Conservation (phyloP, 2,113 vertebrate species). For the Labeo catla region DNA sequence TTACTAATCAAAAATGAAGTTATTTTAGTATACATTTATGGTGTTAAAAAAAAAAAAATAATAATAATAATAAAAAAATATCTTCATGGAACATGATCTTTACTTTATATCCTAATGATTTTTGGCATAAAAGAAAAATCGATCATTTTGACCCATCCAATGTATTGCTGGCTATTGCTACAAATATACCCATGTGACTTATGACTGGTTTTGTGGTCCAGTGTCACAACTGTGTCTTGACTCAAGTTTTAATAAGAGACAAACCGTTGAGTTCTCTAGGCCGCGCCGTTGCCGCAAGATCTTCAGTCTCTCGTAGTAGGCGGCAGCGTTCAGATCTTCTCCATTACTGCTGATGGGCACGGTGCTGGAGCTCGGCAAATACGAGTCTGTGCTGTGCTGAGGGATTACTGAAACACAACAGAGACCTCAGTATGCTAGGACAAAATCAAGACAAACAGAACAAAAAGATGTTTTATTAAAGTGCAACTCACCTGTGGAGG, state of each 20-base stretch:
- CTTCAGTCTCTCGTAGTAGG: conserved; percentile 95
- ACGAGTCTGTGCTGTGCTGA: conserved; percentile 79
- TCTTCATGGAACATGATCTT: too few relatives aligned
- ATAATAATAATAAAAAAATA: too few relatives aligned
- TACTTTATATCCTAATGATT: too few relatives aligned
- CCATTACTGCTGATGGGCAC: conserved; percentile 84
- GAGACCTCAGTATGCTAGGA: neutral
- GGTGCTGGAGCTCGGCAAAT: conserved; percentile 75
- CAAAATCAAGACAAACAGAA: neutral
- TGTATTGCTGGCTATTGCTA: too few relatives aligned
- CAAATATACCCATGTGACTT: too few relatives aligned
- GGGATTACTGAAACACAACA: conserved; percentile 79
- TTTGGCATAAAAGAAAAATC: too few relatives aligned
- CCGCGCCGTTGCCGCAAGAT: conserved; percentile 95
- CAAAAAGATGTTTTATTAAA: neutral
- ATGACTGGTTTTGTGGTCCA: too few relatives aligned
- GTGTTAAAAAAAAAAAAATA: too few relatives aligned
- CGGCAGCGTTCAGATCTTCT: conserved; percentile 91
- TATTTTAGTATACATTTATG: too few relatives aligned
- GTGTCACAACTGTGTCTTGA: too few relatives aligned
- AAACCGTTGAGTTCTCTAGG: conserved; percentile 91
- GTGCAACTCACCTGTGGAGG: conserved; percentile 81
- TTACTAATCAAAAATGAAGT: too few relatives aligned
- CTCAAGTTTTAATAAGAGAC: conserved; percentile 18
- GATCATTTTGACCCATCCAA: too few relatives aligned